Evolutionary conservation across 2,797 vertebrate genomes (phyloP).

Genomic region (Anisognathus igniventris): DNA sequence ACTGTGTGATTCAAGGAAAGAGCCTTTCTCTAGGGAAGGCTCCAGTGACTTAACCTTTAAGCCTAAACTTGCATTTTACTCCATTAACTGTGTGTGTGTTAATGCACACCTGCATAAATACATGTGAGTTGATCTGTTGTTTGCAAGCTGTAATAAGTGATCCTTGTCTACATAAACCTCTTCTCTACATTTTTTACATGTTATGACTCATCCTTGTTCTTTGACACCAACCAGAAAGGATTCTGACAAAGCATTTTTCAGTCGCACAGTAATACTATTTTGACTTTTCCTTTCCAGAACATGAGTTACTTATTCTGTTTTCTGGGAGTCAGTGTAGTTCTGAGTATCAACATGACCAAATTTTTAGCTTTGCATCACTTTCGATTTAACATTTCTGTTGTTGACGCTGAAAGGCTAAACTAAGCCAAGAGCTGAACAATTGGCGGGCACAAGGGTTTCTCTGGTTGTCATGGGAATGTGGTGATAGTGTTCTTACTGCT

Average conservation of each 20-base stretch:
- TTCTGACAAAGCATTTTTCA: not conserved
- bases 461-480: not conserved
- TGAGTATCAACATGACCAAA: fast-evolving
- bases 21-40: not conserved
- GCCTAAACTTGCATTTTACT: not conserved
- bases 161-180: not conserved
- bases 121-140: not conserved
- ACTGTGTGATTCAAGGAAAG: not conserved
- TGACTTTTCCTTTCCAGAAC: not conserved
- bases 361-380: not conserved
- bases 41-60: not conserved
- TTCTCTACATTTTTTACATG: not conserved
- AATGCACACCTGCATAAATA: not conserved
- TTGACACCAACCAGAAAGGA: fast-evolving
- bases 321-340: not conserved
- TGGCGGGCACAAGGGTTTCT: not conserved
- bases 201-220: not conserved
- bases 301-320: not conserved
- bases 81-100: not conserved
- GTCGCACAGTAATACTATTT: not conserved
- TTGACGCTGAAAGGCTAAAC: not conserved
- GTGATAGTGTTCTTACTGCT: not conserved
- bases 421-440: not conserved
- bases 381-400: not conserved
- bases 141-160: not conserved